These are phyloP conservation scores for Ceratosolen fusciceps DNA, from an alignment of 1,140 invertebrate species.

Conservation along the genomic window DNA sequence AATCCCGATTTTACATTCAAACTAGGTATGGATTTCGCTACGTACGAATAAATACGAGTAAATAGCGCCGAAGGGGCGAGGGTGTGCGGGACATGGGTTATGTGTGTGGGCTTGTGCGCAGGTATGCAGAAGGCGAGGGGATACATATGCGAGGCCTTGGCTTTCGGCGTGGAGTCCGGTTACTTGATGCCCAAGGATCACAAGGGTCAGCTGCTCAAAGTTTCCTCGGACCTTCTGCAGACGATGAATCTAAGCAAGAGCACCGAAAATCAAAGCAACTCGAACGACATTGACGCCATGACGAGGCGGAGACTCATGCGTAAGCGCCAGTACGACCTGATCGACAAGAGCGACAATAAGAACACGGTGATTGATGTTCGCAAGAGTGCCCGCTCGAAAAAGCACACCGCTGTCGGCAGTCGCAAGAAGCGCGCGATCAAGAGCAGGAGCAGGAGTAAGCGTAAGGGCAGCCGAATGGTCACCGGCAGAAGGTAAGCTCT, in stretches of 20 bases:
- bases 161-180: constrained; percentile 57
- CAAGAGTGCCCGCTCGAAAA: neutral
- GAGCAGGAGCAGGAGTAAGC: constrained; percentile 14
- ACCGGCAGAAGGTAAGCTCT: neutral
- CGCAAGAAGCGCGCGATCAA: constrained; percentile 24
- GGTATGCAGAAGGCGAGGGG: constrained; percentile 51
- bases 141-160: constrained; percentile 56
- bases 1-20: neutral
- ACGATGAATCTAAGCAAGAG: neutral
- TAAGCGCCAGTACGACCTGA: constrained; percentile 6
- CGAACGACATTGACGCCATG: neutral
- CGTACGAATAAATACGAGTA: too few relatives aligned
- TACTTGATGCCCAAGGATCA: constrained; percentile 55
- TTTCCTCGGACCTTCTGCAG: constrained; percentile 56
- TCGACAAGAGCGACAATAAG: neutral
- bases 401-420: neutral
- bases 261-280: neutral
- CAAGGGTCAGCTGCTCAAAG: constrained; percentile 53
- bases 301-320: neutral
- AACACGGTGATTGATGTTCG: neutral
- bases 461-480: neutral
- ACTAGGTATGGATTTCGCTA: constrained; percentile 20
- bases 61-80: too few relatives aligned
- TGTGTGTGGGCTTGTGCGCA: too few relatives aligned
- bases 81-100: too few relatives aligned